Percentiles rank a stretch among this genome's conserved stretches.
phyloP scores from a whole-genome alignment of 2,797 vertebrate genomes.

The Lepidocolaptes lacrymiger region DNA sequence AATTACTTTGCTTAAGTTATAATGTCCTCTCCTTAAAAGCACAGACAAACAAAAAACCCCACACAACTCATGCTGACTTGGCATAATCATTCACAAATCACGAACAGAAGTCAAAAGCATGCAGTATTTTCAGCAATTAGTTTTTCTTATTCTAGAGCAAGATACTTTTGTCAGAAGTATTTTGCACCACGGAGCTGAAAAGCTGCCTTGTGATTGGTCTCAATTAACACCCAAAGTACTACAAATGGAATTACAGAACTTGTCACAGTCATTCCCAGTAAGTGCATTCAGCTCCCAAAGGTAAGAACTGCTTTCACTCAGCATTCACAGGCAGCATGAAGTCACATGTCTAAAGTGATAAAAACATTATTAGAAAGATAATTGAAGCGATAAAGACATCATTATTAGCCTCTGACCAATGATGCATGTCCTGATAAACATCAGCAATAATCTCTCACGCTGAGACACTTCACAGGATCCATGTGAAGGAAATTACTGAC shows the following conservation, averaged over 20 bases:
- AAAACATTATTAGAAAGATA: constrained; percentile 47
- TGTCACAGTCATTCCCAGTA: background rate
- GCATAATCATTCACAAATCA: background rate
- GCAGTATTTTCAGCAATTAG: background rate
- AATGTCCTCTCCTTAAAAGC: background rate
- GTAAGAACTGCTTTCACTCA: background rate
- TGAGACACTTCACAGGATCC: constrained; percentile 15
- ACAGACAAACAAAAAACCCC: background rate
- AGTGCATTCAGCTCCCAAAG: background rate
- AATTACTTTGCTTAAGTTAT: background rate
- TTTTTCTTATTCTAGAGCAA: background rate
- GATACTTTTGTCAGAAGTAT: background rate
- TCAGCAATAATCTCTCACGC: constrained; percentile 51
- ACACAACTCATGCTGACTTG: background rate
- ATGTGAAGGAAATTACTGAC: constrained; percentile 39
- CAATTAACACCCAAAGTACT: background rate
- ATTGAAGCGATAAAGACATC: constrained; percentile 27
- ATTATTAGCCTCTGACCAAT: constrained; percentile 36
- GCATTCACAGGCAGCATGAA: background rate
- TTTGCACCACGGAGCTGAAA: background rate
- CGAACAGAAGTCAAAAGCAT: background rate
- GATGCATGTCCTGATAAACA: constrained; percentile 48
- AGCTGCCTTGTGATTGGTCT: background rate
- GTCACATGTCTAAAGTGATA: constrained; percentile 27
- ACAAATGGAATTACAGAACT: background rate